These are phyloP conservation scores for Gyps fulvus DNA, from an alignment of 2,113 vertebrate species.

Conservation along the genomic window DNA sequence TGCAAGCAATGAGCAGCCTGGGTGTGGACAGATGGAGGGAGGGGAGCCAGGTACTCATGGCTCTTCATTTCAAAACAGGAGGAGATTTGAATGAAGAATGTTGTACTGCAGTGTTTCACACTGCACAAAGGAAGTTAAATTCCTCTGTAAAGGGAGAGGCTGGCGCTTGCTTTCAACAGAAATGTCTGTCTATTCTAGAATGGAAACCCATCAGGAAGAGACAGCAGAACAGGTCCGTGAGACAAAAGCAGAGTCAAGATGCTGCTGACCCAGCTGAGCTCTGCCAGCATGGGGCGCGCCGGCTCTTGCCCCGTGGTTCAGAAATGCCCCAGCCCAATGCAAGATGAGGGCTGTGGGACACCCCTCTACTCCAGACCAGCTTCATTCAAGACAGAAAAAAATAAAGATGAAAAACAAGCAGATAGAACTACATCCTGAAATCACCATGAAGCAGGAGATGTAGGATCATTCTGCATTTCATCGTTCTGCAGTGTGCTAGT, in stretches of 20 bases:
- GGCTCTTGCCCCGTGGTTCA: rapidly evolving
- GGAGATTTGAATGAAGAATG: conserved; percentile 37
- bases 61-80: not conserved
- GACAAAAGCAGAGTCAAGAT: not conserved
- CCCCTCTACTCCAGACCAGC: no score
- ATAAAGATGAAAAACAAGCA: not conserved
- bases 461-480: not conserved
- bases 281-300: rapidly evolving
- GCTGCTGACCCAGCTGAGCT: not conserved
- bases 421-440: not conserved
- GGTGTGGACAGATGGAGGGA: not conserved
- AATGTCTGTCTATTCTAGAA: conserved; percentile 34
- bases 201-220: conserved; percentile 15
- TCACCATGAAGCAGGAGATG: not conserved
- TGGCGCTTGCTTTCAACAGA: not conserved
- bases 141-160: not conserved
- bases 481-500: not conserved
- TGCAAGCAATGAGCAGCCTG: not conserved
- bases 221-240: not conserved
- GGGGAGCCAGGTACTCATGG: not conserved
- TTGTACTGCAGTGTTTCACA: not conserved
- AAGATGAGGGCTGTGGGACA: not conserved
- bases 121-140: not conserved
- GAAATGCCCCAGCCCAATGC: rapidly evolving
- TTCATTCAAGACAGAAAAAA: not conserved